Conservation (phyloP, 2,797 vertebrate genomes). For the Setipinna tenuifilis region DNA sequence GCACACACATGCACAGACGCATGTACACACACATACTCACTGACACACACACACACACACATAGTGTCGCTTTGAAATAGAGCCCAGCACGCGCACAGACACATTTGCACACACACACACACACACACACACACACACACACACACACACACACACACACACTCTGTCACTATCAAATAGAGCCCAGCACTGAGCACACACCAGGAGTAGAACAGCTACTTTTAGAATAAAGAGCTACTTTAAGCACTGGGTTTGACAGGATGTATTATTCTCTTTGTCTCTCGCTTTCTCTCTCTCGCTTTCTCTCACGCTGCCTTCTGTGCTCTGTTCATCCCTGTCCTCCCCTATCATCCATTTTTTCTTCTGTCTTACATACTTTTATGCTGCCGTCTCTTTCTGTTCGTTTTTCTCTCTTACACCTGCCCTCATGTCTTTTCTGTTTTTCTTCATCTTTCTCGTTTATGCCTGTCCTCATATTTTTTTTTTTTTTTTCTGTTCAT, state of each 20-base stretch:
- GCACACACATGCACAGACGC: not conserved
- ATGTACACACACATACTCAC: not conserved
- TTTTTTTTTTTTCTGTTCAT: too few relatives aligned
- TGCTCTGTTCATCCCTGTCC: too few relatives aligned
- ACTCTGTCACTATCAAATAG: not conserved
- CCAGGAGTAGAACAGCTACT: not conserved
- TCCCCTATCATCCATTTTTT: not conserved
- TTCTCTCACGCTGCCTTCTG: not conserved
- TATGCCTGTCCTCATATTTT: too few relatives aligned
- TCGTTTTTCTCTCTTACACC: too few relatives aligned
- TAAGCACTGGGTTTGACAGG: not conserved
- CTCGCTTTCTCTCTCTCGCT: not conserved
- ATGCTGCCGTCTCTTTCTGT: too few relatives aligned
- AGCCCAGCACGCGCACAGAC: not conserved
- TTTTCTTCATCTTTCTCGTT: too few relatives aligned
- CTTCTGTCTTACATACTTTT: too few relatives aligned
- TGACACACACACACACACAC: conserved; percentile 18
- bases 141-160: conserved; percentile 4
- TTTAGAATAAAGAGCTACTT: not conserved
- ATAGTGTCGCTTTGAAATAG: too few relatives aligned
- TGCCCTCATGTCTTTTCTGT: too few relatives aligned
- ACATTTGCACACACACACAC: conserved; percentile 4
- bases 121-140: conserved; percentile 6
- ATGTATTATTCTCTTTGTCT: not conserved
- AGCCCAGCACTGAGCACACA: not conserved